Base-by-base conservation (phyloP, 2,888 invertebrate species). In the Druceiella hillmani region DNA sequence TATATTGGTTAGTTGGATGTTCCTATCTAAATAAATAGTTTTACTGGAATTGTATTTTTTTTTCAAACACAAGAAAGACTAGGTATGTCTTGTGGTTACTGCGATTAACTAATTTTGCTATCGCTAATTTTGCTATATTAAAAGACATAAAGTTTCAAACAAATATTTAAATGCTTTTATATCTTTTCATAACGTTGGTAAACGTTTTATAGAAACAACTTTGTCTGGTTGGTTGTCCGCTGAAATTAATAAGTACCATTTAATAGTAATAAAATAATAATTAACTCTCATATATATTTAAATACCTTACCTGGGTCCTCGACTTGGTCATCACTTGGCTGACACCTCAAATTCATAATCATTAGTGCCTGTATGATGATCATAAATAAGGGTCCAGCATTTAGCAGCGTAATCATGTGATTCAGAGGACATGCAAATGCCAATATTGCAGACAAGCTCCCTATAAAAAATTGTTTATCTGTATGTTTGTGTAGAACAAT, bases 391-490 rank as follows among this genome's bases (percentile, higher is more conserved):
- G 74, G 74, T 37, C 78, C 72, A 1, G 72, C 74, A 49, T 76
- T 77, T 59, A 78, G 66, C 22, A 78, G 55, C 17, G 75, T 75
- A 41, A 79, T 75, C 61, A 79, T 67, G 50, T 78, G 76, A 3
- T 75, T 69, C 36, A 79, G 55, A 2, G 78, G 79, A 51, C 79
- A 79, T 12, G 78, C 75, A 47, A 79, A 79, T 3, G 79, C 79
- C 36, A 79, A 56, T 34, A 78, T 75, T 22, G 79, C 78, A 27
- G 78, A 73, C 39, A 79, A 55, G 55, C 77, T 77, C 40, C 79
- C 80, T 75, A 61, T 39, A n/a, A n/a, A n/a, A 20, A 20, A 20
- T 20, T 20, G n/a, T 9, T 20, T 20, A 20, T 20, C 22, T 9
- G 22, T 7, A 20, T 7, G 6, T 20, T 20, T 20, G 22, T 20